A percentile compares a stretch with the other conserved stretches of the same genome.
Conservation (phyloP, 92 coral and sea anemone genomes). For the Porites evermanni region DNA sequence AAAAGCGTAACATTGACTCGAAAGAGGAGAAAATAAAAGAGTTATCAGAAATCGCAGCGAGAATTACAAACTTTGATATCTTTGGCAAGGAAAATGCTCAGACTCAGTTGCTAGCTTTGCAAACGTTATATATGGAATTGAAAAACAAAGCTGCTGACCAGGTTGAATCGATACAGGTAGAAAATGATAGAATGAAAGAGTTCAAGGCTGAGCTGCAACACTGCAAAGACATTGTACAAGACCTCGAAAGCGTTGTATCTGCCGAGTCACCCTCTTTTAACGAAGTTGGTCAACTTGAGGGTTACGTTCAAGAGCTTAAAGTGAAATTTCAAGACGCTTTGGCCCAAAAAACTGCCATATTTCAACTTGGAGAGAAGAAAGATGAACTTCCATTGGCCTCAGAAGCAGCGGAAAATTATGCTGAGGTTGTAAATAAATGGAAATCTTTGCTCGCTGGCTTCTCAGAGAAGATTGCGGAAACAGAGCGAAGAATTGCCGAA, state of each 20-base stretch:
- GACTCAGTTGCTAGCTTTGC: slow-evolving; percentile 25
- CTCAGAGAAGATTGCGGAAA: slow-evolving; percentile 61
- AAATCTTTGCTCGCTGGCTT: slow-evolving; percentile 64
- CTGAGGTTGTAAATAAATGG: slow-evolving; percentile 66
- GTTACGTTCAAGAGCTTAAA: slow-evolving; percentile 63
- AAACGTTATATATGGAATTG: slow-evolving; percentile 36
- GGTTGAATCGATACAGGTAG: slow-evolving; percentile 26
- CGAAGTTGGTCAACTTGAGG: slow-evolving; percentile 62
- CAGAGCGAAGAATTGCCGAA: slow-evolving; percentile 51
- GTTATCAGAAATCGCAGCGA: slow-evolving; percentile 46
- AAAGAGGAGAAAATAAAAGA: slow-evolving; percentile 42
- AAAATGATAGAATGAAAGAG: slow-evolving; percentile 20
- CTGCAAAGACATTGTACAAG: slow-evolving; percentile 51
- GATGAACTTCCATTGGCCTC: slow-evolving; percentile 25
- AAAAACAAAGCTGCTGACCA: slow-evolving; percentile 19
- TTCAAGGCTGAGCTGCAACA: slow-evolving; percentile 65
- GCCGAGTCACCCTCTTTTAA: slow-evolving; percentile 39
- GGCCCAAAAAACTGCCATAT: slow-evolving; percentile 54
- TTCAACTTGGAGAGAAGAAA: slow-evolving; percentile 54
- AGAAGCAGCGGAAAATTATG: slow-evolving; percentile 54
- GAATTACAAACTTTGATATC: slow-evolving; percentile 43
- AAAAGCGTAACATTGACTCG: slow-evolving; percentile 17
- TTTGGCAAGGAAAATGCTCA: slow-evolving; percentile 51
- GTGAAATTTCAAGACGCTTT: slow-evolving; percentile 56
- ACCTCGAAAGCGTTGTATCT: slow-evolving; percentile 40